These are phyloP conservation scores for Dioctria rufipes DNA, from an alignment of 2,888 invertebrate species.

Conservation along the genomic window DNA sequence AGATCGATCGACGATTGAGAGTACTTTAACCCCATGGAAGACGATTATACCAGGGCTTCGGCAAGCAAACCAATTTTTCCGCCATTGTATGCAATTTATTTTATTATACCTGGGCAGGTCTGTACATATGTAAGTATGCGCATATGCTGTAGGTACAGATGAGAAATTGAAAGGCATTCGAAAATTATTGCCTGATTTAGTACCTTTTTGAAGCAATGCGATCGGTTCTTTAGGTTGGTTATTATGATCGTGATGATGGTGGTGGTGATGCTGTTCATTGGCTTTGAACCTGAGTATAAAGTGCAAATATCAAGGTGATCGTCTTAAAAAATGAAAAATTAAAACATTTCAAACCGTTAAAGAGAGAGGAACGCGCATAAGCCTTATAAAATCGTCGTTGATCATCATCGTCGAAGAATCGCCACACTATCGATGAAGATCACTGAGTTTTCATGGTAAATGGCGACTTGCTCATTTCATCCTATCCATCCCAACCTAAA, in stretches of 20 bases:
- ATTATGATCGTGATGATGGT: not conserved
- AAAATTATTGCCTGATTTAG: conserved; percentile 42
- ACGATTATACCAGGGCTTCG: conserved; percentile 35
- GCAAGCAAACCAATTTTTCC: conserved; percentile 37
- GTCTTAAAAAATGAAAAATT: not conserved
- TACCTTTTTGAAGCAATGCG: conserved; percentile 15
- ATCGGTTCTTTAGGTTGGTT: not conserved
- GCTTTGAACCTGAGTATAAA: too few relatives aligned
- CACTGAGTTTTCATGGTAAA: conserved; percentile 20
- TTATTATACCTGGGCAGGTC: not conserved
- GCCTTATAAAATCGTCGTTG: not conserved
- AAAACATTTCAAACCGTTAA: conserved; percentile 11
- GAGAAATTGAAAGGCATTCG: conserved; percentile 35
- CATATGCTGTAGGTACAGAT: conserved; percentile 25
- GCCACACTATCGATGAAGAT: not conserved
- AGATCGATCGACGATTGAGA: conserved; percentile 33
- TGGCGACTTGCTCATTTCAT: conserved; percentile 7
- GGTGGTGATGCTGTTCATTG: too few relatives aligned
- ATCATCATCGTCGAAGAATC: not conserved
- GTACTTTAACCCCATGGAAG: conserved; percentile 45
- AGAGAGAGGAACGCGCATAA: conserved; percentile 21
- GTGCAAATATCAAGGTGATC: not conserved
- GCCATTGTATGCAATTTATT: conserved; percentile 46
- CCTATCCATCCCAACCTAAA: too few relatives aligned
- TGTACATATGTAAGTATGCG: not conserved